Conservation (phyloP, 2,113 vertebrate species). For the Felis catus region DNA sequence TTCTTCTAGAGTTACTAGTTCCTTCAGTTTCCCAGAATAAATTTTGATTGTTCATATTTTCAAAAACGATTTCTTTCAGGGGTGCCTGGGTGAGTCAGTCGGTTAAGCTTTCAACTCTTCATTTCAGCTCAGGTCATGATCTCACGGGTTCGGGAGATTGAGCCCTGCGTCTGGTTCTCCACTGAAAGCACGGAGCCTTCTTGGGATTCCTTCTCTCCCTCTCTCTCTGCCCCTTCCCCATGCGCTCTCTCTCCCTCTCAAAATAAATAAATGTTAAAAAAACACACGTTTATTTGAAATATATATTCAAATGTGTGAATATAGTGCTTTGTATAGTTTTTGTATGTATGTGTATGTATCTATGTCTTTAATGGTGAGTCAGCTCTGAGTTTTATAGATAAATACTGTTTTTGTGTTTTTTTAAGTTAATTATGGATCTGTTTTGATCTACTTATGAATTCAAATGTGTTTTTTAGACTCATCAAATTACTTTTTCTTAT, state of each 20-base stretch:
- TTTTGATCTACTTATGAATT: slow-evolving; percentile 6
- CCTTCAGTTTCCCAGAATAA: not conserved
- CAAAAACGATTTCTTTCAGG: not conserved
- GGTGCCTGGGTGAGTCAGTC: too few relatives aligned
- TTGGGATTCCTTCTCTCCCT: too few relatives aligned
- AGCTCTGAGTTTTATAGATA: not conserved
- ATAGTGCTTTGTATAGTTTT: not conserved
- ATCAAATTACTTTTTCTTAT: not conserved
- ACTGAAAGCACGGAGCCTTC: too few relatives aligned
- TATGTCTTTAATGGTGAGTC: not conserved
- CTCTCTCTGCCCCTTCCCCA: too few relatives aligned
- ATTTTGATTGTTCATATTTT: not conserved
- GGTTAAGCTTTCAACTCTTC: too few relatives aligned
- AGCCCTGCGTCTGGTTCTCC: too few relatives aligned
- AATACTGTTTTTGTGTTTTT: slow-evolving; percentile 14
- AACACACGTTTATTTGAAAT: not conserved
- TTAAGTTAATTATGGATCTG: not conserved
- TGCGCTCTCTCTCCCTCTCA: too few relatives aligned
- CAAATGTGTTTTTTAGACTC: not conserved
- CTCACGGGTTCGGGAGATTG: too few relatives aligned
- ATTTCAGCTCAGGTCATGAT: too few relatives aligned
- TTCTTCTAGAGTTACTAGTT: not conserved
- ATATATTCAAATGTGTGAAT: not conserved
- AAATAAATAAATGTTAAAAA: too few relatives aligned
- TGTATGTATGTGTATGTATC: not conserved